These are phyloP conservation scores for Boloria euphrosyne DNA, from an alignment of 2,888 invertebrate genomes.

Conservation along the genomic window DNA sequence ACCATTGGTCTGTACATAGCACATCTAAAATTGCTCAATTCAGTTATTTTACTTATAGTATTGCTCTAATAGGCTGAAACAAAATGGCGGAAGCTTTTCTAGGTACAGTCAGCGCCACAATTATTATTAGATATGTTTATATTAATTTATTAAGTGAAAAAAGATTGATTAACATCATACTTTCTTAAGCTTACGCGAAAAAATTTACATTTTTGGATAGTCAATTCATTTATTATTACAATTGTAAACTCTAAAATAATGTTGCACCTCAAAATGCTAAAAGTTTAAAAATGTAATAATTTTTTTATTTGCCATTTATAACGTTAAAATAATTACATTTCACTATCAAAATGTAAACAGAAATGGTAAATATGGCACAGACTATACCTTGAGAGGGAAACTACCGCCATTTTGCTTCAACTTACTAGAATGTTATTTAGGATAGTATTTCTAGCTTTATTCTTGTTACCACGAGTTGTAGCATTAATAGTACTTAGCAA, in stretches of 20 bases:
- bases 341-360: not conserved
- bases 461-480: slow-evolving; percentile 31
- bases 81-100: not conserved
- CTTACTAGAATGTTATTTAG: slow-evolving; percentile 1
- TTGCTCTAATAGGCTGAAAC: not conserved
- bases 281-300: too few relatives aligned
- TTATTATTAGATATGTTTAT: too few relatives aligned
- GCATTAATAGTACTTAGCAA: not conserved
- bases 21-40: slow-evolving; percentile 66
- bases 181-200: too few relatives aligned
- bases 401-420: slow-evolving; percentile 2
- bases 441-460: slow-evolving; percentile 30
- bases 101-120: not conserved
- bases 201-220: too few relatives aligned
- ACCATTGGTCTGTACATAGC: slow-evolving; percentile 55
- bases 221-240: too few relatives aligned
- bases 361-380: too few relatives aligned
- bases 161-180: too few relatives aligned
- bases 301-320: too few relatives aligned
- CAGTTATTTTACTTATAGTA: slow-evolving; percentile 30
- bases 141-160: too few relatives aligned
- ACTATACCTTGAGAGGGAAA: too few relatives aligned
- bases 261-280: too few relatives aligned
- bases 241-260: too few relatives aligned
- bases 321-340: not conserved